phyloP scores from a whole-genome alignment of 2,797 vertebrate genomes.

The Atherinosoma microstoma region DNA sequence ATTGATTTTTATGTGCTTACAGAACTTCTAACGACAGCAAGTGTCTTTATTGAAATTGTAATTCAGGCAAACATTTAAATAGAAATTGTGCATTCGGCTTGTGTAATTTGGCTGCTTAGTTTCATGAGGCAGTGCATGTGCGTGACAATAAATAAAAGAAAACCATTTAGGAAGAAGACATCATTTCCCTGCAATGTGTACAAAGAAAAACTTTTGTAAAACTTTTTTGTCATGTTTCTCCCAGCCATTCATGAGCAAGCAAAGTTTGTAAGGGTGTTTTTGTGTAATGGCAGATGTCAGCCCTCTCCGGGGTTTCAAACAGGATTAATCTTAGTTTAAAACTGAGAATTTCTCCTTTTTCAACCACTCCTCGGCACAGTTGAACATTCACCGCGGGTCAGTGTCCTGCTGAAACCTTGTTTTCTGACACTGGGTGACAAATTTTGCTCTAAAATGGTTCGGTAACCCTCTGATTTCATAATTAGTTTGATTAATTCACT shows the following conservation, averaged over 20 bases:
- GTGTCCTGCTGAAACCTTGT: not conserved
- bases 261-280: not conserved
- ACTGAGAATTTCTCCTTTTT: not conserved
- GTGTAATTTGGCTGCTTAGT: not conserved
- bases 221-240: not conserved
- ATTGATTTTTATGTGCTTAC: not conserved
- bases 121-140: not conserved
- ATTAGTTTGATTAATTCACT: slow-evolving; percentile 12
- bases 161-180: too few relatives aligned
- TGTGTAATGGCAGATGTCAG: slow-evolving; percentile 4
- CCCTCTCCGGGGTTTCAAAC: not conserved
- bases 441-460: not conserved
- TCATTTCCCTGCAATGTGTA: too few relatives aligned
- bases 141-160: too few relatives aligned
- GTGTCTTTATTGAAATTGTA: not conserved
- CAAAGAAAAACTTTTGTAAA: not conserved
- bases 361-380: not conserved
- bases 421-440: slow-evolving; percentile 5
- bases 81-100: not conserved
- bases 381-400: not conserved
- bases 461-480: not conserved
- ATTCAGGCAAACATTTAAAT: not conserved
- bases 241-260: not conserved
- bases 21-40: not conserved
- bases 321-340: not conserved